Base-by-base conservation (phyloP, 2,797 vertebrate genomes). In the Clamator glandarius region DNA sequence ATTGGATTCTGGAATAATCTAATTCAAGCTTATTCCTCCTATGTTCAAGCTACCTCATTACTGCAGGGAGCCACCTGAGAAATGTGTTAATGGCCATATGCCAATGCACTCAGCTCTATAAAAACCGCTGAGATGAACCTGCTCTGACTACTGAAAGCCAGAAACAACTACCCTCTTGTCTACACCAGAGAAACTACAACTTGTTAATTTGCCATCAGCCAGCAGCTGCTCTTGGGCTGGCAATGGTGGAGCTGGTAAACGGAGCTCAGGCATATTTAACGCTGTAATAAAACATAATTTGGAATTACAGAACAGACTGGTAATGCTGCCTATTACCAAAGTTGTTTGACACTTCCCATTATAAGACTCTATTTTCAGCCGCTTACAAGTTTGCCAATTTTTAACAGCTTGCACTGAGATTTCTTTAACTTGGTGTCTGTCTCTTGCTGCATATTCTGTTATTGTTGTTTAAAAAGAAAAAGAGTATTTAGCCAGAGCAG, bases 301-400 rank as follows among this genome's bases (percentile, higher is more conserved):
- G 87, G 95, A 94, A 81, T 89, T 96, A 93, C 82, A 73, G 94
- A 84, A 84, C 78, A 93, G 92, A 80, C 94, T 94, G 94, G 92
- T 96, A 95, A 94, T 95, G 92, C 95, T 83, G 91, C 84, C 93
- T 93, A 80, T 96, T 95, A 95, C 89, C 93, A 87, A 94, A 81
- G 92, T 91, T 95, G 95, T 92, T 96, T 96, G 93, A 96, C 91
- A 93, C 73, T 96, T 96, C 72, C 93, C 64, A 89, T 95, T 95
- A 85, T 94, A 89, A 92, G 90, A 66, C 75, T 92, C 93, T 95
- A 92, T 95, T 96, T 96, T 95, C 92, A 95, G 84, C 82, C 0
- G 1, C 82, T 96, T 87, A 75, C 61, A 91, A 89, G 54, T 96
- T 93, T 95, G 95, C 92, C 96, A 95, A 51, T 89, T 95, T 93